Conservation (phyloP, 1,140 invertebrate species). For the Zaprionus gabonicus region DNA sequence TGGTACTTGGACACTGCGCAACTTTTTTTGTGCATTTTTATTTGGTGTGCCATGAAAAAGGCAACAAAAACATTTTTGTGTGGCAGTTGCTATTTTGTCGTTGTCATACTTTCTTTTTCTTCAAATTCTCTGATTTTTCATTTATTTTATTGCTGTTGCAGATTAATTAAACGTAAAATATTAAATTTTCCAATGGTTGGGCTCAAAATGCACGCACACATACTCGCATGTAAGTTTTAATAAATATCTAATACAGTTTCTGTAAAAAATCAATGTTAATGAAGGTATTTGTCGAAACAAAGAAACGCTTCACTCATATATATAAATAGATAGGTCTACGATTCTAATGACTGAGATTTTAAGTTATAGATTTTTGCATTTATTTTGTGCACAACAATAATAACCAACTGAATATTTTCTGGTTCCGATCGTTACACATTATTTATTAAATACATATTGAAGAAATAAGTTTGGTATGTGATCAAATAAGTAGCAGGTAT, state of each 20-base stretch:
- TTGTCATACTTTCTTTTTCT: conserved; percentile 34
- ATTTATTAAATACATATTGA: too few relatives aligned
- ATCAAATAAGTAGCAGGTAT: too few relatives aligned
- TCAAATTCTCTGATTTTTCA: conserved; percentile 23
- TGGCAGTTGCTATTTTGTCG: conserved; percentile 68
- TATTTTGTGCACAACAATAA: too few relatives aligned
- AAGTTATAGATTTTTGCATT: too few relatives aligned
- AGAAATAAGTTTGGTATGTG: too few relatives aligned
- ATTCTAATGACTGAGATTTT: too few relatives aligned
- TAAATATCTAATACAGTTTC: conserved; percentile 28
- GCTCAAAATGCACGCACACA: background rate
- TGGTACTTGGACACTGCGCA: conserved; percentile 49
- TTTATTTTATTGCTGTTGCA: conserved; percentile 48
- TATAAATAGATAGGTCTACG: too few relatives aligned
- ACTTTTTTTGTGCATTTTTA: conserved; percentile 55
- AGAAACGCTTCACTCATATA: too few relatives aligned
- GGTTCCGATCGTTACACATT: too few relatives aligned
- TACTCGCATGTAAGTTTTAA: conserved; percentile 2
- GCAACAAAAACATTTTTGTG: conserved; percentile 57
- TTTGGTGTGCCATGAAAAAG: conserved; percentile 38
- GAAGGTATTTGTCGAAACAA: background rate
- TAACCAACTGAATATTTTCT: too few relatives aligned
- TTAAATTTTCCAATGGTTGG: conserved; percentile 62
- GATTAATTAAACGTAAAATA: conserved; percentile 79
- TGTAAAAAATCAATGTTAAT: conserved; percentile 18